A percentile compares a stretch with the other conserved stretches of the same genome.
These are phyloP conservation scores for Anguilla rostrata DNA, from an alignment of 2,113 vertebrate genomes.

Conservation along the genomic window DNA sequence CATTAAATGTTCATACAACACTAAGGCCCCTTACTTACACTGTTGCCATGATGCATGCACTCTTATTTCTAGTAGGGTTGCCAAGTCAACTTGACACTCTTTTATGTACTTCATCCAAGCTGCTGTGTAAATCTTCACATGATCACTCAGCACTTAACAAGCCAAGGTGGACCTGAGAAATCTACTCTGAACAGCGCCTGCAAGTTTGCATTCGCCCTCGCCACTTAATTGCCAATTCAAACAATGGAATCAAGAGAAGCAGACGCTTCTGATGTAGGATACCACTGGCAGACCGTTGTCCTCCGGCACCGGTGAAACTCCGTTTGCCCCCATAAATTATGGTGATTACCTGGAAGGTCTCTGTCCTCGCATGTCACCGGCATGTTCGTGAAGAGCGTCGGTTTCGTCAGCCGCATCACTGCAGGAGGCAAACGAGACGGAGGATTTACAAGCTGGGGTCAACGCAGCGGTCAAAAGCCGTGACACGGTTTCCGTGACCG, in stretches of 20 bases:
- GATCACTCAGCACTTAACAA: background rate
- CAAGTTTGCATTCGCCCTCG: background rate
- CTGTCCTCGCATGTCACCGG: slow-evolving; percentile 95
- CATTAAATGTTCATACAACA: background rate
- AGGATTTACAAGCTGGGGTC: slow-evolving; percentile 3
- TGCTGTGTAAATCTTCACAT: background rate
- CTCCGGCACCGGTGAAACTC: background rate
- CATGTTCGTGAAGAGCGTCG: slow-evolving; percentile 95
- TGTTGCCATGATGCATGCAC: background rate
- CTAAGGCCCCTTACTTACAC: background rate
- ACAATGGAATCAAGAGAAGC: background rate
- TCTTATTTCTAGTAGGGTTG: background rate
- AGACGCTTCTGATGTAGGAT: background rate
- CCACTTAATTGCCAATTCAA: background rate
- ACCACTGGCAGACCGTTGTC: background rate
- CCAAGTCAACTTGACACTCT: background rate
- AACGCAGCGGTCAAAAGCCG: background rate
- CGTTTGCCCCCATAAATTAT: background rate
- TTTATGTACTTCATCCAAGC: background rate
- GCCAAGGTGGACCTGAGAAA: background rate
- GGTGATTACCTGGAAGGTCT: slow-evolving; percentile 87
- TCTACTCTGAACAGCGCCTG: background rate
- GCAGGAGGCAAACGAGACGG: slow-evolving; percentile 50
- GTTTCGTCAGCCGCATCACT: slow-evolving; percentile 98
- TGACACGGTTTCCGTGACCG: background rate